Evolutionary conservation across 92 coral and sea anemone genomes (phyloP).

Genomic region (Epizoanthus stellaris): DNA sequence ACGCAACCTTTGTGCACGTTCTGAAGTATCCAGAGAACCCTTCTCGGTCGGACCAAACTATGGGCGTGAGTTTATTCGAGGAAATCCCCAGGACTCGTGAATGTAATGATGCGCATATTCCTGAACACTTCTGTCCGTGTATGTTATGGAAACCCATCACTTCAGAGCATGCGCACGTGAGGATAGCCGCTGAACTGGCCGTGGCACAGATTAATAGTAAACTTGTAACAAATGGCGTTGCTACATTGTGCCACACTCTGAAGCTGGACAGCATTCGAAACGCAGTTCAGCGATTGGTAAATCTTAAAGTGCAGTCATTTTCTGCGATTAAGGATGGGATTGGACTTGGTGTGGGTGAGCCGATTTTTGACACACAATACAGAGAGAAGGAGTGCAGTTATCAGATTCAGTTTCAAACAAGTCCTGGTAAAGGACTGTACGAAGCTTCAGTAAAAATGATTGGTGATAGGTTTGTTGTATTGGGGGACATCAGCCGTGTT

Average conservation of each 20-base stretch:
- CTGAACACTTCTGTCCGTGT: slow-evolving; percentile 75
- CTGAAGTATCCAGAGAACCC: slow-evolving; percentile 48
- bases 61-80: slow-evolving; percentile 55
- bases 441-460: slow-evolving; percentile 55
- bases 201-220: slow-evolving; percentile 51
- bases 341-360: slow-evolving; percentile 62
- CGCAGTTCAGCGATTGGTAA: slow-evolving; percentile 59
- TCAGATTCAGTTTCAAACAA: slow-evolving; percentile 49
- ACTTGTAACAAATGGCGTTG: slow-evolving; percentile 9
- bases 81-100: slow-evolving; percentile 49
- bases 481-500: slow-evolving; percentile 63
- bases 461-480: slow-evolving; percentile 45
- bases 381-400: slow-evolving; percentile 61
- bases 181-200: slow-evolving; percentile 54
- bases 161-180: slow-evolving; percentile 58
- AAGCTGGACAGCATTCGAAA: slow-evolving; percentile 46
- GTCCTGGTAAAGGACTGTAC: slow-evolving; percentile 60
- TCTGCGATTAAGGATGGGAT: slow-evolving; percentile 48
- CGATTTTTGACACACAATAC: slow-evolving; percentile 41
- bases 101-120: slow-evolving; percentile 59
- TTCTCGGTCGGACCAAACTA: slow-evolving; percentile 21
- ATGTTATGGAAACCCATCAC: slow-evolving; percentile 48
- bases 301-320: slow-evolving; percentile 49
- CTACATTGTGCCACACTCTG: slow-evolving; percentile 33
- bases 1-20: slow-evolving; percentile 58